Percentiles rank a stretch among this genome's conserved stretches.
phyloP scores from a whole-genome alignment of 2,797 vertebrate species.

The Clarias laeviceps region DNA sequence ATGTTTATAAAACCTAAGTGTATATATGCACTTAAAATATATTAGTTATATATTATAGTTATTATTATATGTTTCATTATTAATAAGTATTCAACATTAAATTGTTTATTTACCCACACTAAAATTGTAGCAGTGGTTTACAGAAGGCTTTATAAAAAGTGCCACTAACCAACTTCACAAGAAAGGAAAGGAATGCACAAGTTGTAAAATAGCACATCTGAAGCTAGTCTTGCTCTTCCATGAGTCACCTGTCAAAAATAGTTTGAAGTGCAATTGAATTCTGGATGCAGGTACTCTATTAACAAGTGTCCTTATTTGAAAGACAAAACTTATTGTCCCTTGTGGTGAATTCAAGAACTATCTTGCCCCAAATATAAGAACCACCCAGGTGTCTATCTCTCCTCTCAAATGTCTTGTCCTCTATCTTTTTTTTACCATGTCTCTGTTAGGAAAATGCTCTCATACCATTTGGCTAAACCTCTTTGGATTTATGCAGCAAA shows the following conservation, averaged over 20 bases:
- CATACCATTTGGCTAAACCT: conserved; percentile 33
- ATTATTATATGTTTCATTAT: background rate
- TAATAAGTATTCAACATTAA: background rate
- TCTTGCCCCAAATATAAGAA: conserved; percentile 7
- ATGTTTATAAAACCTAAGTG: background rate
- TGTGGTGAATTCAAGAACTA: background rate
- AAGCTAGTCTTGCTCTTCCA: background rate
- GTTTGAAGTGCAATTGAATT: conserved; percentile 22
- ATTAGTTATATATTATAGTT: background rate
- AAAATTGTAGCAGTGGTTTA: background rate
- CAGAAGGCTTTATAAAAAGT: background rate
- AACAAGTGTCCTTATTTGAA: conserved; percentile 18
- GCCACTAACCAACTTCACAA: background rate
- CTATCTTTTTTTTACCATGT: conserved; percentile 8
- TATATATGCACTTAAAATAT: background rate
- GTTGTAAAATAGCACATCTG: background rate
- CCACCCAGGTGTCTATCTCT: conserved; percentile 3
- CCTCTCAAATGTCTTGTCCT: conserved; percentile 26
- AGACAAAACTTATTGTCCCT: conserved; percentile 17
- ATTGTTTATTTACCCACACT: background rate
- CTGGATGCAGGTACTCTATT: background rate
- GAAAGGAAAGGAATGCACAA: background rate
- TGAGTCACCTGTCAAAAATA: conserved; percentile 3
- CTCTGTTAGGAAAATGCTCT: conserved; percentile 43
- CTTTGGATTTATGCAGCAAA: conserved; percentile 42